Evolutionary conservation across 2,888 invertebrate species (phyloP).

Genomic region (Oscheius sp.): DNA sequence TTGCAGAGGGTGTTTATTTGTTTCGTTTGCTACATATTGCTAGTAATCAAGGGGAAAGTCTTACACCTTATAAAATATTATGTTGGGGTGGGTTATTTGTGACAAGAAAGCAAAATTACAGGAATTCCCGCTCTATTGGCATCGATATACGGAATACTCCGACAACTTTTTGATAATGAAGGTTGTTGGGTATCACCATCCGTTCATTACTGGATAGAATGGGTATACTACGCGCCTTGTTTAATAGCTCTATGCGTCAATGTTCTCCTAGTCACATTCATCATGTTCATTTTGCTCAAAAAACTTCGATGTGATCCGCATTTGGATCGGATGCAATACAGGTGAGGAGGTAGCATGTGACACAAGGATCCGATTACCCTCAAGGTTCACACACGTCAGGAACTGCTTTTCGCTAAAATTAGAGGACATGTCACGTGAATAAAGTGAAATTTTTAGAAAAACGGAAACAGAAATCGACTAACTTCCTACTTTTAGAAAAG

Average conservation of each 20-base stretch:
- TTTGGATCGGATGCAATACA: conserved; percentile 73
- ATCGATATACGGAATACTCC: conserved; percentile 68
- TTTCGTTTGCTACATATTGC: conserved; percentile 73
- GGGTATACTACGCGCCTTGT: conserved; percentile 71
- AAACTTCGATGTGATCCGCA: conserved; percentile 72
- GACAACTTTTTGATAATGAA: conserved; percentile 66
- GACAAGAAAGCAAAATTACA: neutral
- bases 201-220: conserved; percentile 66
- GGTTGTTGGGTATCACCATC: conserved; percentile 63
- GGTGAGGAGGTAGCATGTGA: conserved; percentile 64
- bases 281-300: conserved; percentile 71
- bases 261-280: conserved; percentile 66
- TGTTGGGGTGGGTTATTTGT: conserved; percentile 73
- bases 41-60: conserved; percentile 70
- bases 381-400: conserved; percentile 11
- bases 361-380: neutral
- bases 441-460: neutral
- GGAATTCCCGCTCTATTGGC: conserved; percentile 41
- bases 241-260: conserved; percentile 71
- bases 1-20: conserved; percentile 73
- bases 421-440: neutral
- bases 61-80: conserved; percentile 72
- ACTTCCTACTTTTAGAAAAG: conserved; percentile 72
- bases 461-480: neutral
- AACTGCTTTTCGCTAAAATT: neutral